Evolutionary conservation across 2,888 invertebrate genomes (phyloP), one percentile per base, ranked within the genome.

Genomic region (Drosophila anomelani): DNA sequence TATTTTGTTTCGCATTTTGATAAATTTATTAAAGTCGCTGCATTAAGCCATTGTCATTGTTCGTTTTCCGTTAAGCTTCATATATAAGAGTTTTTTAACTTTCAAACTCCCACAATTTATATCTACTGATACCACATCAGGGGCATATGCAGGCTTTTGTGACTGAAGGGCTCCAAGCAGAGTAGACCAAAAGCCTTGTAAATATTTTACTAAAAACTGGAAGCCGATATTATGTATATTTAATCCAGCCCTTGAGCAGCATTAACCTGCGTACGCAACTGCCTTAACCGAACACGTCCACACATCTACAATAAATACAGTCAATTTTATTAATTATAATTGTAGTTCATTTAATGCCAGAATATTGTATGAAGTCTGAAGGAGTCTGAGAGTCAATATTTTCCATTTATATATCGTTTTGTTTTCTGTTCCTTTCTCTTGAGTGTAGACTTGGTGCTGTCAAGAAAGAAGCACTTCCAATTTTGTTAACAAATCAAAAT

Each of bases 21-120:
- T 68, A 44, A 54, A 58, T 69, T 70, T 80, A 43, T 77, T 58
- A 58, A 62, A 81, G 78, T 81, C 81, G 80, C 84, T 81, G 77
- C 71, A 57, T 56, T 69, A 70, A 74, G 73, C 62, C 41, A 56
- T 61, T 64, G 66, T 55, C 55, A 70, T 70, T 61, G 64, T 67
- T 54, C 38, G 17, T 23, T 70, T 49, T 55, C n/a, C 34, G 53
- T 74, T 68, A 49, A 61, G 61, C 51, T 61, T 47, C 43, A 55
- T 26, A 39, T 38, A 60, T 53, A 20, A 36, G 61, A 32, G 39
- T 15, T 29, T 66, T 61, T 43, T 53, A 61, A 53, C 51, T 66
- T 36, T 17, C 46, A 15, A 69, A 60, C 29, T 41, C 49, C 41
- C 46, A 39, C 43, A 67, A 39, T 47, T 38, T 63, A 61, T 43